These are phyloP conservation scores for Diabrotica virgifera DNA, from an alignment of 1,140 invertebrate species.

Conservation along the genomic window DNA sequence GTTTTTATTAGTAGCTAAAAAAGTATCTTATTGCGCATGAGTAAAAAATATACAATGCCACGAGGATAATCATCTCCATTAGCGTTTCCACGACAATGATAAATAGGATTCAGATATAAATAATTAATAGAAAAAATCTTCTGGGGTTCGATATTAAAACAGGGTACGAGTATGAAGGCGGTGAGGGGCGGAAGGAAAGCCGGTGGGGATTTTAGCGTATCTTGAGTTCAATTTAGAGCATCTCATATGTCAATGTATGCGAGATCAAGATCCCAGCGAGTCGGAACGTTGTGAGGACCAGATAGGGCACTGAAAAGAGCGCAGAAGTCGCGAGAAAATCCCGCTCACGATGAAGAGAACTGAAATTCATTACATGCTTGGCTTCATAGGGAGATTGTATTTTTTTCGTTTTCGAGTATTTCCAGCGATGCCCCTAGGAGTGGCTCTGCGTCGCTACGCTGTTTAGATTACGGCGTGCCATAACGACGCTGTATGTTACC, in stretches of 20 bases:
- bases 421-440: slow-evolving; percentile 20
- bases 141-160: background rate
- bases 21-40: too few relatives aligned
- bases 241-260: slow-evolving; percentile 39
- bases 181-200: slow-evolving; percentile 4
- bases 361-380: slow-evolving; percentile 44
- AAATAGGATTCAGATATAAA: background rate
- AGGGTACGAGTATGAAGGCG: background rate
- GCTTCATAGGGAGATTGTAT: slow-evolving; percentile 45
- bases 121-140: background rate
- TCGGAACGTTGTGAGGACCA: slow-evolving; percentile 28
- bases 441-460: background rate
- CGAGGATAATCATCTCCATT: too few relatives aligned
- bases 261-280: slow-evolving; percentile 27
- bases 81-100: too few relatives aligned
- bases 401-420: slow-evolving; percentile 40
- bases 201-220: slow-evolving; percentile 19
- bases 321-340: slow-evolving; percentile 24
- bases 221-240: slow-evolving; percentile 31
- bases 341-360: slow-evolving; percentile 34
- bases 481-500: slow-evolving; percentile 8
- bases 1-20: too few relatives aligned
- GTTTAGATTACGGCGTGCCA: slow-evolving; percentile 16
- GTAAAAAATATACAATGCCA: too few relatives aligned
- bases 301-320: slow-evolving; percentile 16